phyloP scores from a whole-genome alignment of 2,113 vertebrate genomes.

The Cinclus cinclus region DNA sequence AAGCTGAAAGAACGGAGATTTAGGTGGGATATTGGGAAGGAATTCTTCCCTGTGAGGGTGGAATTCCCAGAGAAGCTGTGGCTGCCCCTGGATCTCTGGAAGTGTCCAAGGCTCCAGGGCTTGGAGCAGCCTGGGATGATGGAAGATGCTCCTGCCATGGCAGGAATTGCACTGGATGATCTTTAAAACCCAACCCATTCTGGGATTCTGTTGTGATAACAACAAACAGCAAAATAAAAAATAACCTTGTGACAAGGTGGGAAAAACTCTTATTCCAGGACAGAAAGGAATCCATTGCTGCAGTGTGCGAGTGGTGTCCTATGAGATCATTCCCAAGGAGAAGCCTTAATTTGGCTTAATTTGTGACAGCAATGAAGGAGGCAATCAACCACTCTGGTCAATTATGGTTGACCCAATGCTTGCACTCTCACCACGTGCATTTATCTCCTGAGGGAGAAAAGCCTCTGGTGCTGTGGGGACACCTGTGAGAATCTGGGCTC shows the following conservation, averaged over 20 bases:
- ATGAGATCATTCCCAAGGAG: not conserved
- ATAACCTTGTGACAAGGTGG: not conserved
- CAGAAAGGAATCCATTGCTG: not conserved
- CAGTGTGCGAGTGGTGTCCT: fast-evolving
- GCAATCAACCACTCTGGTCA: not conserved
- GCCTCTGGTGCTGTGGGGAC: not conserved
- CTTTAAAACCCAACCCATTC: not conserved
- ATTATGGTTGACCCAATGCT: not conserved
- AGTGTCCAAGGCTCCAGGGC: fast-evolving
- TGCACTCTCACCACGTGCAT: fast-evolving
- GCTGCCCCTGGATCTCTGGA: not conserved
- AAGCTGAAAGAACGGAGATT: not conserved
- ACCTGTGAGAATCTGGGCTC: not conserved
- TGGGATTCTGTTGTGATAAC: fast-evolving
- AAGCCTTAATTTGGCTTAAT: not conserved
- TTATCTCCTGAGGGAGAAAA: not conserved
- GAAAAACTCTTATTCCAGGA: not conserved
- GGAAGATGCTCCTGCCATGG: not conserved
- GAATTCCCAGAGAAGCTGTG: not conserved
- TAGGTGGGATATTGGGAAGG: not conserved
- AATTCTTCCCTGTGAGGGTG: not conserved
- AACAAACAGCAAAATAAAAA: not conserved
- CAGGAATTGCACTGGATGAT: fast-evolving
- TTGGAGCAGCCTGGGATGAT: fast-evolving
- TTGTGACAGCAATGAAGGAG: not conserved